Base-by-base conservation (phyloP, 1,140 invertebrate species). In the Homalodisca vitripennis region DNA sequence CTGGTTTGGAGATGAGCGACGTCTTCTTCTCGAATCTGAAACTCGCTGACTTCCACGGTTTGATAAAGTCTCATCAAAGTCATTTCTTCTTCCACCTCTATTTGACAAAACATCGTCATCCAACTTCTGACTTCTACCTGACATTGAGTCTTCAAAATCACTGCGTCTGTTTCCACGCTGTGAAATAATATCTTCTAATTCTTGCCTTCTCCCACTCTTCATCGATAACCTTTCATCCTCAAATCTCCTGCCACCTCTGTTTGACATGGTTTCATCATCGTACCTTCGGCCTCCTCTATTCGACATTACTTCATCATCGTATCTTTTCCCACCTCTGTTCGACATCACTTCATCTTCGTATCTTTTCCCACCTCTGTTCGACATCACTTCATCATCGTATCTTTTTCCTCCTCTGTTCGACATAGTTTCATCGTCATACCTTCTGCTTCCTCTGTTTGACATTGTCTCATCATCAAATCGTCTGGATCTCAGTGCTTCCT, bases 31-130 rank as follows among this genome's bases (percentile, higher is more conserved):
- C n/a, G 68, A 64, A 30, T 73, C 71, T 20, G 72, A 66, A 53
- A 70, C 53, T 26, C 67, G 73, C 0, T n/a, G n/a, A 73, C 66
- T 3, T 74, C 71, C 1, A 70, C 66, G 66, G n/a, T 73, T 70
- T 71, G n/a, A 20, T 70, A 31, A 20, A 6, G 22, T 73, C 63
- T 64, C 72, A 62, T 71, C 73, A n/a, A n/a, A n/a, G 26, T 66
- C 51, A 13, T 70, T 41, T 57, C 66, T 65, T 29, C 71, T 53
- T 14, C 71, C 68, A 29, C 71, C 68, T 14, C 57, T n/a, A 22
- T 67, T 68, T 3, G 68, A 68, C 2, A 67, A 17, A 2, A 48
- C 60, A 22, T 69, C 68, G 13, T 67, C 68, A 46, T 71, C 70
- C 26, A 31, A 2, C 22, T 66, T 64, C 14, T 67, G 63, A n/a